Conservation (phyloP, 2,888 invertebrate species). For the Oxystoma pomonae region DNA sequence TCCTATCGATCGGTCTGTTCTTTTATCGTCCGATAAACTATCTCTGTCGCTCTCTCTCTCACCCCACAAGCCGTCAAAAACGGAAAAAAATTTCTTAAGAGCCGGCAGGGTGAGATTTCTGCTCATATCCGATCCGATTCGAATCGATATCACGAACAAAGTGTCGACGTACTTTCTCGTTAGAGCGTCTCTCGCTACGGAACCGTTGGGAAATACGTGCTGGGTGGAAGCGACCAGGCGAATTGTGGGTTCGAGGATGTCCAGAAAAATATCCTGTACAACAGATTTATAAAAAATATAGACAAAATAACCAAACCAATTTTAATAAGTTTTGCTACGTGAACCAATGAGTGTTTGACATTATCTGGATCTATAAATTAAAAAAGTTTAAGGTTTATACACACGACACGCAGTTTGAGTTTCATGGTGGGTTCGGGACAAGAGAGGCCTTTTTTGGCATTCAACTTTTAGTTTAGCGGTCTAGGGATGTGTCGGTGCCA, state of each 20-base stretch:
- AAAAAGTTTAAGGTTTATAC: too few relatives aligned
- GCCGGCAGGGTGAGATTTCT: slow-evolving; percentile 69
- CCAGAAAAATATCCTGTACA: slow-evolving; percentile 85
- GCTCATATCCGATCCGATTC: slow-evolving; percentile 74
- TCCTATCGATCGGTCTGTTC: slow-evolving; percentile 56
- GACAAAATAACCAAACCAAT: too few relatives aligned
- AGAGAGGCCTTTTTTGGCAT: too few relatives aligned
- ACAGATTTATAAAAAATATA: too few relatives aligned
- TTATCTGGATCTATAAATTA: too few relatives aligned
- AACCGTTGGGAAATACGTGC: slow-evolving; percentile 78
- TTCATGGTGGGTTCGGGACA: too few relatives aligned
- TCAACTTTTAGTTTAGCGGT: too few relatives aligned
- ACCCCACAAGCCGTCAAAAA: slow-evolving; percentile 71
- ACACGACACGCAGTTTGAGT: too few relatives aligned
- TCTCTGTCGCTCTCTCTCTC: slow-evolving; percentile 32
- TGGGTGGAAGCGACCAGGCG: slow-evolving; percentile 75
- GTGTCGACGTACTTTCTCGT: slow-evolving; percentile 79
- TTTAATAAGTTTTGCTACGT: too few relatives aligned
- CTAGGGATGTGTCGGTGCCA: too few relatives aligned
- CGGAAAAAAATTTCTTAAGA: slow-evolving; percentile 70
- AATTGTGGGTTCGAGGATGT: slow-evolving; percentile 79
- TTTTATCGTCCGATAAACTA: neutral
- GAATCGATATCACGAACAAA: slow-evolving; percentile 71
- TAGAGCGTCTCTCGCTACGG: slow-evolving; percentile 67
- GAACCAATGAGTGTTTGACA: too few relatives aligned